Conservation (phyloP, 2,888 invertebrate species). For the Cephus runcator region DNA sequence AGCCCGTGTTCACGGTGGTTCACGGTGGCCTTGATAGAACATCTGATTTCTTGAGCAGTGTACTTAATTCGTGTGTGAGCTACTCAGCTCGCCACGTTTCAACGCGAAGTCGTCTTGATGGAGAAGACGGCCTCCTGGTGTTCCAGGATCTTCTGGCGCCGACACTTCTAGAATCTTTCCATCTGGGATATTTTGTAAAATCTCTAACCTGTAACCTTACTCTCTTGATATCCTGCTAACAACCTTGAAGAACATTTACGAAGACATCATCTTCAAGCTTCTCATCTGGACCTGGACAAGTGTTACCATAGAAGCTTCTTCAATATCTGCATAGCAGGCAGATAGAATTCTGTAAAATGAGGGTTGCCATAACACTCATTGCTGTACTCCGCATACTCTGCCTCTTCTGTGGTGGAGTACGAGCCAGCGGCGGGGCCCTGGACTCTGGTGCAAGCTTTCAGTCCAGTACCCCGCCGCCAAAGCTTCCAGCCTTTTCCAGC, state of each 20-base stretch:
- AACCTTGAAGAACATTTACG: not conserved
- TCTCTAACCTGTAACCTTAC: not conserved
- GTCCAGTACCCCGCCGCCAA: constrained; percentile 40
- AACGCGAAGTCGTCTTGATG: not conserved
- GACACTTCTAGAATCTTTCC: not conserved
- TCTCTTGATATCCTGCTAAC: not conserved
- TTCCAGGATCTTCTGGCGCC: not conserved
- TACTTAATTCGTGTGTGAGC: constrained; percentile 36
- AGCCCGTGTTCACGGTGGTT: constrained; percentile 24
- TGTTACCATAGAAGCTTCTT: not conserved
- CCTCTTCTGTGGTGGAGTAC: constrained; percentile 46
- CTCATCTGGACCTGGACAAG: not conserved
- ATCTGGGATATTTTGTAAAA: not conserved
- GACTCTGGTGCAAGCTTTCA: constrained; percentile 51
- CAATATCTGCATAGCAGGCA: not conserved
- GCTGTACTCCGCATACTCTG: constrained; percentile 16
- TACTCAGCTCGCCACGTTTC: not conserved
- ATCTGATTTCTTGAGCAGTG: constrained; percentile 22
- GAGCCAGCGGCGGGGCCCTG: constrained; percentile 60
- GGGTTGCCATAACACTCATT: not conserved
- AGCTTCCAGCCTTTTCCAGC: constrained; percentile 51
- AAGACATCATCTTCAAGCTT: not conserved
- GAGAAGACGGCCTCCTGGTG: not conserved
- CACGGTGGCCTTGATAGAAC: constrained; percentile 37
- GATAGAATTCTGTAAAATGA: not conserved